Evolutionary conservation across 2,113 vertebrate species (phyloP), one percentile per base, ranked within the genome.

Genomic region (Paralichthys olivaceus): DNA sequence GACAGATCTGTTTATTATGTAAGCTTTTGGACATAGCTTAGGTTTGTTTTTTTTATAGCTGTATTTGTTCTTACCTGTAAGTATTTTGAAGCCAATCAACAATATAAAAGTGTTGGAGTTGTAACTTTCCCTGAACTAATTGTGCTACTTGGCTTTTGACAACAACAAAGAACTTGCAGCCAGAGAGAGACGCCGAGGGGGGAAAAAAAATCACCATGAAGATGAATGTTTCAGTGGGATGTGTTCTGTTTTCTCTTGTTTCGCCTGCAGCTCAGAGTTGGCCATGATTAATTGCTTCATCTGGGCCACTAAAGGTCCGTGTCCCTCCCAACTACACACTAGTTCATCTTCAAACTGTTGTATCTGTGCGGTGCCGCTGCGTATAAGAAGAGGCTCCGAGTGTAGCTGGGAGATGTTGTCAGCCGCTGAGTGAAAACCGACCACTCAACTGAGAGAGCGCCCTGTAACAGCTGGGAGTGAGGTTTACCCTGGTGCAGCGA

Each of bases 201-300:
- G 45, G 45, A 13, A 55, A 69, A 56, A 64, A 49, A 62, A 20
- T 54, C 68, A 40, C 26, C 54, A 17, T 22, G 34, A 86, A 69
- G 69, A 83, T 79, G 68, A 80, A 78, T 82, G 71, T 71, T 80
- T 68, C 49, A 40, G 25, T 40, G 47, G 59, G 34, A 70, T 25
- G 22, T 64, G 17, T 34, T 54, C 32, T 4, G 47, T 53, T 53
- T 47, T 26, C 37, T 61, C 23, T 43, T 61, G 43, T 55, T 40
- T 40, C 25, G 55, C 75, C 43, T 65, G 63, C 28, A 66, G 83
- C 63, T 71, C 72, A 45, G 22, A 61, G 23, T n/a, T 45, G 45
- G 45, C 43, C 25, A 20, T 88, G 87, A 88, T 83, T 84, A 81
- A 88, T 86, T 79, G 75, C 72, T 78, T 78, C 69, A 77, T 77